phyloP scores from a whole-genome alignment of 2,888 invertebrate genomes.

The Lottia gigantea region DNA sequence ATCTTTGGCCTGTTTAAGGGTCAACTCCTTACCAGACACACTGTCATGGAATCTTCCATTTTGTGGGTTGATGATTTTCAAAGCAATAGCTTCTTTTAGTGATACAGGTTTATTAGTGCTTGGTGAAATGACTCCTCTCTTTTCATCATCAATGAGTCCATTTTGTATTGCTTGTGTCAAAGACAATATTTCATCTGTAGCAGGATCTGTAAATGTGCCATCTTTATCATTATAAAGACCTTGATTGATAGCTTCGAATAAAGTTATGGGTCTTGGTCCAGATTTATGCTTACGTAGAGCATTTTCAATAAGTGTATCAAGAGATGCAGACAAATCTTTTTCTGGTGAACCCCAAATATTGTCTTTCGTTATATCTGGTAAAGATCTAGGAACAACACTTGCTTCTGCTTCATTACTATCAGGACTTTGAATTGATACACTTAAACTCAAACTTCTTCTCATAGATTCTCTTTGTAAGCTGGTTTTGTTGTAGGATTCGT shows the following conservation, averaged over 20 bases:
- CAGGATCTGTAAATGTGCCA: slow-evolving; percentile 85
- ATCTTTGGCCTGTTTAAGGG: slow-evolving; percentile 70
- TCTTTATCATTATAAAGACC: slow-evolving; percentile 65
- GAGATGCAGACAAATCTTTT: slow-evolving; percentile 48
- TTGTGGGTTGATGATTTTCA: slow-evolving; percentile 54
- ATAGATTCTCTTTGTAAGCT: slow-evolving; percentile 17
- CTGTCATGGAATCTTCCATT: slow-evolving; percentile 73
- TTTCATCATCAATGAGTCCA: slow-evolving; percentile 72
- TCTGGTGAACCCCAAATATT: slow-evolving; percentile 35
- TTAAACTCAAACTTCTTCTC: slow-evolving; percentile 20
- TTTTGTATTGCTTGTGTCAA: slow-evolving; percentile 85
- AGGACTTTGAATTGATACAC: slow-evolving; percentile 25
- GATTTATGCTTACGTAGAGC: slow-evolving; percentile 37
- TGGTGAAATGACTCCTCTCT: slow-evolving; percentile 34
- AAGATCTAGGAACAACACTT: background rate
- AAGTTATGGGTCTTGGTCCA: slow-evolving; percentile 38
- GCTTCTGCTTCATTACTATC: slow-evolving; percentile 24
- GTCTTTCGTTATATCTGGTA: background rate
- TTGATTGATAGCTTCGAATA: slow-evolving; percentile 51
- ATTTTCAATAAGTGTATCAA: slow-evolving; percentile 49
- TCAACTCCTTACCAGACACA: slow-evolving; percentile 71
- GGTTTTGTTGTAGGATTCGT: background rate
- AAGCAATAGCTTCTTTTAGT: slow-evolving; percentile 80
- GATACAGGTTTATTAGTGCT: slow-evolving; percentile 76
- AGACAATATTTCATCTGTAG: slow-evolving; percentile 81